Conservation (phyloP, 30 jellyfish, hydroid and myxozoan species). For the Pseudorhiza aurosa region DNA sequence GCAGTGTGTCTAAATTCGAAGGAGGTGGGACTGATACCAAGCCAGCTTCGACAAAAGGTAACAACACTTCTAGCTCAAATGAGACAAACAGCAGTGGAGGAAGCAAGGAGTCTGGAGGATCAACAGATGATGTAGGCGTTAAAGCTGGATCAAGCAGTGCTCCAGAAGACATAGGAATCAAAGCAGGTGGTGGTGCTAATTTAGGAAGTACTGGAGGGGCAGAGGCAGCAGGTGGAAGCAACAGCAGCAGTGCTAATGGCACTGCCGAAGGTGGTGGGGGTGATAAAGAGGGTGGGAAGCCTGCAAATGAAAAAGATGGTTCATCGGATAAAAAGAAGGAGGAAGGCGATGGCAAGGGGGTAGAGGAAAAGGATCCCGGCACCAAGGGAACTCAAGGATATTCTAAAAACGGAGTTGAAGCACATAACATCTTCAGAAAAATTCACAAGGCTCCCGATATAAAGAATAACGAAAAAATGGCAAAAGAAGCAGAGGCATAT, state of each 20-base stretch:
- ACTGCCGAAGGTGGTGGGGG: neutral
- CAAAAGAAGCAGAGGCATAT: slow-evolving; percentile 77
- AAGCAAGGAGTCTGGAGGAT: neutral
- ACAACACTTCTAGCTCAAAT: too few relatives aligned
- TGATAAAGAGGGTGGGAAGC: neutral
- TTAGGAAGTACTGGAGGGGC: slow-evolving; percentile 8
- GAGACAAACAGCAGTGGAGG: too few relatives aligned
- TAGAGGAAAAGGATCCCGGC: slow-evolving; percentile 19
- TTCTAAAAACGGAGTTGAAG: slow-evolving; percentile 68
- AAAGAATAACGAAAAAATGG: slow-evolving; percentile 66
- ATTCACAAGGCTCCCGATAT: slow-evolving; percentile 61
- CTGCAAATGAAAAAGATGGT: slow-evolving; percentile 5
- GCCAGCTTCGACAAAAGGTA: too few relatives aligned
- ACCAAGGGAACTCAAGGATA: slow-evolving; percentile 27
- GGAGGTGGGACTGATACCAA: too few relatives aligned
- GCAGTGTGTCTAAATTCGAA: too few relatives aligned
- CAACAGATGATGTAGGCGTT: slow-evolving; percentile 1
- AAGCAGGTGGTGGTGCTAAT: slow-evolving; percentile 34
- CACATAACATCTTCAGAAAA: slow-evolving; percentile 71
- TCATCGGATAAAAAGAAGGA: slow-evolving; percentile 1
- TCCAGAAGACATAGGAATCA: slow-evolving; percentile 20
- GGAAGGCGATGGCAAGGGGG: slow-evolving; percentile 3
- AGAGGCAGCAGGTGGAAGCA: neutral
- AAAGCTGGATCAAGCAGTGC: neutral
- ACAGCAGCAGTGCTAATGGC: slow-evolving; percentile 10